Evolutionary conservation across 2,113 vertebrate species (phyloP).

Genomic region (Taurulus bubalis): DNA sequence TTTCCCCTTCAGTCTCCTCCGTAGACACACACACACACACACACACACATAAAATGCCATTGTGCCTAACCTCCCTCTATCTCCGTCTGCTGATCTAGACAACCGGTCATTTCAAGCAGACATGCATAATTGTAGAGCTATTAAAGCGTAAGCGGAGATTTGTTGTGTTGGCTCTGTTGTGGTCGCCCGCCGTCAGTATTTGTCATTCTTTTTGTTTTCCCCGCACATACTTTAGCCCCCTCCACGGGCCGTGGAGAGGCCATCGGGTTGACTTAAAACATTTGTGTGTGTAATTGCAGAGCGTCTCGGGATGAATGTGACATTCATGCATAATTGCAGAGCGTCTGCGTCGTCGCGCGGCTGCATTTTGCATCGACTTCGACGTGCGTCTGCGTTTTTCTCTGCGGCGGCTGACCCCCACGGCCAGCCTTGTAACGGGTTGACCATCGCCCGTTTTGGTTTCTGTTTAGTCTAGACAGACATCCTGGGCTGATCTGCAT

Average conservation of each 20-base stretch:
- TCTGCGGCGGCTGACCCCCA: too few species aligned
- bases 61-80: constrained; percentile 69
- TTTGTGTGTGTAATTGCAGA: constrained; percentile 64
- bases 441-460: constrained; percentile 73
- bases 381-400: constrained; percentile 13
- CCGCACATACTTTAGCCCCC: constrained; percentile 43
- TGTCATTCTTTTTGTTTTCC: constrained; percentile 63
- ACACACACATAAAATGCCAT: constrained; percentile 43
- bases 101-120: constrained; percentile 76
- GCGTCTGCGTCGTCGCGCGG: constrained; percentile 24
- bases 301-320: constrained; percentile 42
- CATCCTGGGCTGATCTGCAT: constrained; percentile 80
- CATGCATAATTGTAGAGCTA: constrained; percentile 75
- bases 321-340: constrained; percentile 58
- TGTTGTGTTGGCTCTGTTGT: constrained; percentile 66
- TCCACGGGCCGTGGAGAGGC: constrained; percentile 24
- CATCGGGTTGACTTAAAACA: constrained; percentile 18
- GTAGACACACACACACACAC: constrained; percentile 5
- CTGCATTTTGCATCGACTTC: not conserved
- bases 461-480: constrained; percentile 82
- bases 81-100: constrained; percentile 75
- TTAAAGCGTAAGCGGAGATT: constrained; percentile 69
- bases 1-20: constrained; percentile 40
- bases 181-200: constrained; percentile 50
- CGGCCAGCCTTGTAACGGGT: constrained; percentile 70